Evolutionary conservation across 2,113 vertebrate genomes (phyloP).

Genomic region (Morone saxatilis): DNA sequence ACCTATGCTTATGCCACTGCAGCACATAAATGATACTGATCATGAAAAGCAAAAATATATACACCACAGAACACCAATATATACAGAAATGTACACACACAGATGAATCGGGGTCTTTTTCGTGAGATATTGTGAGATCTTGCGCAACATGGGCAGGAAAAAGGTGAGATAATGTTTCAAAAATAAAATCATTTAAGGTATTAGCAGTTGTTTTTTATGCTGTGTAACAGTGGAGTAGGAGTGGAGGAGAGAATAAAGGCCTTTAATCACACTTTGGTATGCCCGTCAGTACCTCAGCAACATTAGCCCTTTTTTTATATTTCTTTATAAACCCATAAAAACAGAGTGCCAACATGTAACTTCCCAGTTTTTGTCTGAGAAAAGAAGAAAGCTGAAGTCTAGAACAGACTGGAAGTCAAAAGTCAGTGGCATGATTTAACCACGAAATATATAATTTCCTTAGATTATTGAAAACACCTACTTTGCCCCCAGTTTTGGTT

Average conservation of each 20-base stretch:
- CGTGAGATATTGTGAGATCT: background rate
- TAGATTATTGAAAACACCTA: slow-evolving; percentile 24
- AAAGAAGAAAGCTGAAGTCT: background rate
- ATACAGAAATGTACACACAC: slow-evolving; percentile 76
- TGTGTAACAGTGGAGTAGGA: background rate
- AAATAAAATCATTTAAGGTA: background rate
- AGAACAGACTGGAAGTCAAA: background rate
- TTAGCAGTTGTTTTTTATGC: background rate
- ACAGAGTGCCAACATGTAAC: background rate
- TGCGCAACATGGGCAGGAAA: slow-evolving; percentile 1
- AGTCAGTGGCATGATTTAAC: slow-evolving; percentile 22
- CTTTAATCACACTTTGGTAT: background rate
- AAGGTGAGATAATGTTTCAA: background rate
- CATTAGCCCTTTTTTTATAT: slow-evolving; percentile 4
- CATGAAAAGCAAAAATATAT: slow-evolving; percentile 75
- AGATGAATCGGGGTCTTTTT: slow-evolving; percentile 14
- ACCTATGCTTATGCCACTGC: slow-evolving; percentile 54
- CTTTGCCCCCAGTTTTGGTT: slow-evolving; percentile 38
- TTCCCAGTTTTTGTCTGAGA: background rate
- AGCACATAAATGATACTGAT: slow-evolving; percentile 63
- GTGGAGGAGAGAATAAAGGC: background rate
- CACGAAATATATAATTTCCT: background rate
- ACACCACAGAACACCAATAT: slow-evolving; percentile 79
- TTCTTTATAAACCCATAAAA: background rate
- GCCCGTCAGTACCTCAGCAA: background rate